phyloP scores from a whole-genome alignment of 2,113 vertebrate genomes.

The Fukomys damarensis region DNA sequence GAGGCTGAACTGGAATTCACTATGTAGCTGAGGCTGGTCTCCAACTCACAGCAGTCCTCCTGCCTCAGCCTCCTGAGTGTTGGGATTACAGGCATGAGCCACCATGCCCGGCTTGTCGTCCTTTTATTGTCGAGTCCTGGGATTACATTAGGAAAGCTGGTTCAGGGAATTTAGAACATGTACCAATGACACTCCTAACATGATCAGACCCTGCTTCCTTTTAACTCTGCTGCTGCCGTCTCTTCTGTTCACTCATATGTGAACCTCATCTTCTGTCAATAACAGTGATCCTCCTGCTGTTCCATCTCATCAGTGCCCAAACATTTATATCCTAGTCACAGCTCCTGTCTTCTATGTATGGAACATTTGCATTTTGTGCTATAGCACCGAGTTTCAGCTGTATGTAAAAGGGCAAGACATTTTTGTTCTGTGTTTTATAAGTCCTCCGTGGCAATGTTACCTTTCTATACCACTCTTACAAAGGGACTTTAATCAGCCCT shows the following conservation, averaged over 20 bases:
- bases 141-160: neutral
- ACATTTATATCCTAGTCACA: neutral
- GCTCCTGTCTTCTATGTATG: neutral
- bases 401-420: conserved; percentile 28
- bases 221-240: neutral
- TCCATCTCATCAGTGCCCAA: neutral
- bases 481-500: neutral
- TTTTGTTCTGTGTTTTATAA: conserved; percentile 49
- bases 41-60: too few relatives aligned
- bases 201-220: neutral
- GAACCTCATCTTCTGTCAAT: neutral
- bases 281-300: neutral
- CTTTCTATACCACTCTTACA: neutral
- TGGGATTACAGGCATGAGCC: too few relatives aligned
- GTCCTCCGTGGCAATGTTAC: neutral
- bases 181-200: neutral
- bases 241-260: neutral
- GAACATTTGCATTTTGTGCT: neutral
- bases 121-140: neutral
- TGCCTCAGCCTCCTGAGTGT: too few relatives aligned
- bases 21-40: too few relatives aligned
- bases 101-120: neutral
- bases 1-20: too few relatives aligned
- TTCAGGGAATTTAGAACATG: neutral
- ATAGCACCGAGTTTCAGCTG: neutral